Conservation (phyloP, 1,140 invertebrate species). For the Varroa destructor region DNA sequence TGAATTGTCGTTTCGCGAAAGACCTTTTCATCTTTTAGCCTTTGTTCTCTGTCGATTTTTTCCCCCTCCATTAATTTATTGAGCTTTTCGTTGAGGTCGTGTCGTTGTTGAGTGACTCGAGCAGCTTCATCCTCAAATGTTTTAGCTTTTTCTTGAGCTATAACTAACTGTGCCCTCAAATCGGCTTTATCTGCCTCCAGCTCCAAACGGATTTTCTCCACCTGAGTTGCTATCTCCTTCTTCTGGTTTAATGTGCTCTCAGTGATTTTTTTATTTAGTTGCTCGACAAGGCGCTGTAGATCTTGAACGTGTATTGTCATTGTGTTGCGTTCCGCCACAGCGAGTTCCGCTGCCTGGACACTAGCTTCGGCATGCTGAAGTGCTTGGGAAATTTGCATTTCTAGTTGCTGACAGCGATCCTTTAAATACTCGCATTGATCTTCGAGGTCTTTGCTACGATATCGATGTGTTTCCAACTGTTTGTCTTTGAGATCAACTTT, state of each 20-base stretch:
- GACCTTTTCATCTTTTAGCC: constrained; percentile 7
- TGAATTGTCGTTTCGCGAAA: constrained; percentile 21
- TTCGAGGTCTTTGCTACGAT: constrained; percentile 13
- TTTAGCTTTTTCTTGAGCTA: constrained; percentile 7
- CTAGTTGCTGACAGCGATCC: constrained; percentile 1
- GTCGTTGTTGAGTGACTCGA: not conserved
- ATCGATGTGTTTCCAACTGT: not conserved
- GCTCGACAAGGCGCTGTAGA: not conserved
- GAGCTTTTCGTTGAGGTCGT: constrained; percentile 1
- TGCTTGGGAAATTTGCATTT: not conserved
- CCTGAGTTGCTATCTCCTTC: not conserved
- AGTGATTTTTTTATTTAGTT: not conserved
- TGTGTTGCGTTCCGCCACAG: constrained; percentile 6
- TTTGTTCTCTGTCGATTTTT: not conserved
- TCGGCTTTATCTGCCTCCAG: not conserved
- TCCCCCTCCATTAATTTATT: not conserved
- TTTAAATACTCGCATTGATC: not conserved
- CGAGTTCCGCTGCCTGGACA: constrained; percentile 1
- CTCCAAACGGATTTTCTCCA: constrained; percentile 11
- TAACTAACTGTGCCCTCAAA: not conserved
- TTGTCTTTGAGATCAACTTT: not conserved
- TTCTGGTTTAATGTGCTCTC: not conserved
- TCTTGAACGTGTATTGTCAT: constrained; percentile 2
- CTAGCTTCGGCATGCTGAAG: not conserved
- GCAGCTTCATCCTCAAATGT: not conserved